Evolutionary conservation across 2,113 vertebrate species (phyloP).

Genomic region (Regulus satrapa): DNA sequence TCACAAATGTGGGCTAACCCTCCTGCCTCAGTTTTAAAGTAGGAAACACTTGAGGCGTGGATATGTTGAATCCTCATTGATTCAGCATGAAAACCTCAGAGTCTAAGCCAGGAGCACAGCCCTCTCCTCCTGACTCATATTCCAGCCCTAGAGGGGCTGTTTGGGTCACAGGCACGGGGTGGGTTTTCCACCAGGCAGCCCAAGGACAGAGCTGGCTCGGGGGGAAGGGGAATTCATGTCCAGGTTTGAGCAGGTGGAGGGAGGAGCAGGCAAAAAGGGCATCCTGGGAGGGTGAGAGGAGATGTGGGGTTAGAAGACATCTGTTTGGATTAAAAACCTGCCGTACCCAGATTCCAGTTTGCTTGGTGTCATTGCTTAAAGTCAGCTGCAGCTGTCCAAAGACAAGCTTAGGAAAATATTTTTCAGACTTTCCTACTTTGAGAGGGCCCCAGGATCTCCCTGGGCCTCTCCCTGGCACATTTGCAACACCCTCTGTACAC

Average conservation of each 20-base stretch:
- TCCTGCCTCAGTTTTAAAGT: neutral
- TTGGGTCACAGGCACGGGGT: neutral
- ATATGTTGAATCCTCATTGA: neutral
- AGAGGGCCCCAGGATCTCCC: constrained; percentile 58
- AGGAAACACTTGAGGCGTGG: neutral
- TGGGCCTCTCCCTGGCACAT: constrained; percentile 65
- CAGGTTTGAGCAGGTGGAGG: neutral
- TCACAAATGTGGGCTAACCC: neutral
- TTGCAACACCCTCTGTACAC: constrained; percentile 41
- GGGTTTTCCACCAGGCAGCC: neutral
- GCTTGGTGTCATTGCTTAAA: constrained; percentile 51
- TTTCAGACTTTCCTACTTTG: constrained; percentile 64
- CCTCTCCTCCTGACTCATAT: neutral
- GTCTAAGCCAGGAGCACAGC: neutral
- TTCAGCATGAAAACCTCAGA: neutral
- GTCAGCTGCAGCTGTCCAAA: constrained; percentile 56
- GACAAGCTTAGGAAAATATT: constrained; percentile 66
- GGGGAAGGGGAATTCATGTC: accelerated
- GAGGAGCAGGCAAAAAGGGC: neutral
- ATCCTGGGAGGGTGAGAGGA: neutral
- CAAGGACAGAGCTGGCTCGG: neutral
- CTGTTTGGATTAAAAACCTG: constrained; percentile 40
- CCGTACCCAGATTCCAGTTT: constrained; percentile 19
- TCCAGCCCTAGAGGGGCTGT: neutral
- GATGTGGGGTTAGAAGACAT: constrained; percentile 5